A percentile compares a stretch with the other conserved stretches of the same genome.
Conservation (phyloP, 2,797 vertebrate genomes). For the Silurus lanzhouensis region DNA sequence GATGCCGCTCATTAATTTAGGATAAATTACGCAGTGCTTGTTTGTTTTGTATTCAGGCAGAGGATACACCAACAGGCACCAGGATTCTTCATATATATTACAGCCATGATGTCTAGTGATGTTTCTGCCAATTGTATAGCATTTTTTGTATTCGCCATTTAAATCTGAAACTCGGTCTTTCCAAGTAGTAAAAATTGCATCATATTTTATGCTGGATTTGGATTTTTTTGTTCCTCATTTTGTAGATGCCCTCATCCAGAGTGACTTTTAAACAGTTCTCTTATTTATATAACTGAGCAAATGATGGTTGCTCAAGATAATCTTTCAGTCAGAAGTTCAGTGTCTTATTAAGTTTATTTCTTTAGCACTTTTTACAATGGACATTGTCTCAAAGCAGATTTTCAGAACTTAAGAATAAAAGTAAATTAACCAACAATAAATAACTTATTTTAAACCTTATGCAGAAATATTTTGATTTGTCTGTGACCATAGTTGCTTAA, state of each 20-base stretch:
- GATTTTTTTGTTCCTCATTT: background rate
- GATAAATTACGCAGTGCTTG: conserved; percentile 23
- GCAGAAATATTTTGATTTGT: background rate
- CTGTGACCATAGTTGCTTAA: background rate
- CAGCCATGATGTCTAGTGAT: background rate
- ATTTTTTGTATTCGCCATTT: background rate
- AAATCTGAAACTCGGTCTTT: background rate
- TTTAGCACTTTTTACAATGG: no score
- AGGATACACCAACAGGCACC: conserved; percentile 7
- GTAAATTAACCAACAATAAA: no score
- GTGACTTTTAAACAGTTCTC: no score
- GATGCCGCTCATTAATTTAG: conserved; percentile 38
- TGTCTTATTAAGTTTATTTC: no score
- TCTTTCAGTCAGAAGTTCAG: no score
- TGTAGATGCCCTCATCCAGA: no score
- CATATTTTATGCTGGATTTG: background rate
- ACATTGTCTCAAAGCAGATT: no score
- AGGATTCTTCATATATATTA: background rate
- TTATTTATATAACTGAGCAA: no score
- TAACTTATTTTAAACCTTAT: no score
- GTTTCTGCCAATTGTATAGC: background rate
- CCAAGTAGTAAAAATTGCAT: background rate
- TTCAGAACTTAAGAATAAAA: no score
- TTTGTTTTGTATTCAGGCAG: conserved; percentile 31
- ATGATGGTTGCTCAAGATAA: no score